phyloP scores from a whole-genome alignment of 2,888 invertebrate genomes.

The Chrysolina haemoptera region DNA sequence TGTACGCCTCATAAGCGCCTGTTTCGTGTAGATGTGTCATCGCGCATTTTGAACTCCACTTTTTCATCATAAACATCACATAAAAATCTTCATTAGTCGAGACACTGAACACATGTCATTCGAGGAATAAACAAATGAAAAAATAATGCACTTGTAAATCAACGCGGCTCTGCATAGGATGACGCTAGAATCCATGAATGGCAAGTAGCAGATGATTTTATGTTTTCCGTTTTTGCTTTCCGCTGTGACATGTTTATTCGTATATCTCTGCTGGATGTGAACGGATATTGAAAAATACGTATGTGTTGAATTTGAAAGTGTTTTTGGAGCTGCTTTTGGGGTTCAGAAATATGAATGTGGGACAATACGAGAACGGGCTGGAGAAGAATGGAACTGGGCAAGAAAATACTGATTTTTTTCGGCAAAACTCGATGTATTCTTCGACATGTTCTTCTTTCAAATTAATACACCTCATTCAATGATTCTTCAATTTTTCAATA shows the following conservation, averaged over 20 bases:
- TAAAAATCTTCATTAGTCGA: conserved; percentile 23
- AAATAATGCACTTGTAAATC: conserved; percentile 17
- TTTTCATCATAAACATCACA: background rate
- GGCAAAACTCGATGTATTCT: too few species aligned
- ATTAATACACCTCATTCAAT: too few species aligned
- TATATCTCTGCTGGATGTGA: background rate
- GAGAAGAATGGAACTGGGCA: too few species aligned
- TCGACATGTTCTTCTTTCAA: too few species aligned
- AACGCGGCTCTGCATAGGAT: background rate
- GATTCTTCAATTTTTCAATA: too few species aligned
- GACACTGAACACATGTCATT: conserved; percentile 26
- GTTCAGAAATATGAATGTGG: too few species aligned
- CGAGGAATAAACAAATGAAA: conserved; percentile 24
- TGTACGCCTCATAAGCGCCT: background rate
- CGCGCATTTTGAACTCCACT: background rate
- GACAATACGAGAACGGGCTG: too few species aligned
- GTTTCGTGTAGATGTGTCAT: conserved; percentile 16
- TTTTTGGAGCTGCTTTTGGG: too few species aligned
- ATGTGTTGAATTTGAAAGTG: too few species aligned
- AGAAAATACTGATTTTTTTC: too few species aligned
- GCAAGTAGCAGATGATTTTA: conserved; percentile 16
- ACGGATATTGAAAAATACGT: background rate
- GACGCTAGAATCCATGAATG: background rate
- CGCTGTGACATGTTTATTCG: conserved; percentile 1
- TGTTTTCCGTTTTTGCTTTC: conserved; percentile 19